Conservation (phyloP, 2,888 invertebrate genomes). For the Timema cristinae region DNA sequence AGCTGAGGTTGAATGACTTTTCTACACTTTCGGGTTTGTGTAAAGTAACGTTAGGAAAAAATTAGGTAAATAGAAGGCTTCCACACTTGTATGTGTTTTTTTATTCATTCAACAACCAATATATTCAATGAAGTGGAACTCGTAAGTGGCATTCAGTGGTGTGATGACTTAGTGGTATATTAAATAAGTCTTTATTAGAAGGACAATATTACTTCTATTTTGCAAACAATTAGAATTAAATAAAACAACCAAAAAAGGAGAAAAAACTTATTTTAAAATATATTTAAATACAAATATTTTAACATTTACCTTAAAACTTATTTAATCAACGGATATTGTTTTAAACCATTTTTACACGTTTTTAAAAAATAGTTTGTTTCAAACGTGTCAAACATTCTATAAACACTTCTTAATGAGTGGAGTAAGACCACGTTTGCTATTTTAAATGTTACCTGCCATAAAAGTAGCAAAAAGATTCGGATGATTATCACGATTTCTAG, state of each 20-base stretch:
- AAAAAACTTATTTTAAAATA: not conserved
- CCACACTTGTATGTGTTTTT: not conserved
- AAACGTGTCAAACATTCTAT: not conserved
- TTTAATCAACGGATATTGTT: not conserved
- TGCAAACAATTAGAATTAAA: not conserved
- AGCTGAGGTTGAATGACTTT: not conserved
- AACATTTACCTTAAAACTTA: not conserved
- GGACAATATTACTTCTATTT: not conserved
- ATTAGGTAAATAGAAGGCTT: not conserved
- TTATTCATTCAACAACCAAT: not conserved
- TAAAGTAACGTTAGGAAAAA: not conserved
- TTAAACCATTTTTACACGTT: not conserved
- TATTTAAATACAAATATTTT: not conserved
- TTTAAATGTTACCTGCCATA: too few relatives aligned
- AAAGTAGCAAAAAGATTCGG: too few relatives aligned
- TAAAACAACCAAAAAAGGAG: not conserved
- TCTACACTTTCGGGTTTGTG: not conserved
- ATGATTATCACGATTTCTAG: too few relatives aligned
- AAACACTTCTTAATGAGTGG: too few relatives aligned
- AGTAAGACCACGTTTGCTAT: too few relatives aligned
- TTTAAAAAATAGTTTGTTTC: not conserved
- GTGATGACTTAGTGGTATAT: too few relatives aligned
- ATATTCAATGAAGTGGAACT: too few relatives aligned
- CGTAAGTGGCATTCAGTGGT: too few relatives aligned
- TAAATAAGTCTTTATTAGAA: too few relatives aligned